These are phyloP conservation scores for Bothrops jararaca DNA, from an alignment of 2,113 vertebrate species.

Conservation along the genomic window DNA sequence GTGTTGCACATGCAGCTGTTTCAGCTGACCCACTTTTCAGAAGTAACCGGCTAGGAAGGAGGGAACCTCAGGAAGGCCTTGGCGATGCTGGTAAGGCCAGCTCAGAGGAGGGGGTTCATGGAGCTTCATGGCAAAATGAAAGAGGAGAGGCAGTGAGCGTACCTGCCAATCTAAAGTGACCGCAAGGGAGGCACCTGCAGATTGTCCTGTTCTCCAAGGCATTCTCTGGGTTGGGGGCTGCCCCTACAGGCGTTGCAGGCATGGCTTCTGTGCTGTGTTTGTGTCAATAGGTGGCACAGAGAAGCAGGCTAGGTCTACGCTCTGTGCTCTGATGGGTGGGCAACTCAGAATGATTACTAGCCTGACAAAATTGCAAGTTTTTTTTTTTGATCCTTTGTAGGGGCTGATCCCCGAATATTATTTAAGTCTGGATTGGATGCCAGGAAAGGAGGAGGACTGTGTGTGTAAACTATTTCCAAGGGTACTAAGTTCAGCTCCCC, in stretches of 20 bases:
- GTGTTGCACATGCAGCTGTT: slow-evolving; percentile 38
- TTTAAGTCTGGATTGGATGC: background rate
- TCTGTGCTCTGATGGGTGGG: slow-evolving; percentile 22
- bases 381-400: background rate
- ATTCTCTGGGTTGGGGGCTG: background rate
- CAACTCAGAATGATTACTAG: slow-evolving; percentile 27
- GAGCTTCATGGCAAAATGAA: background rate
- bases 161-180: background rate
- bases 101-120: background rate
- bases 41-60: background rate
- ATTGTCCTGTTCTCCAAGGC: background rate
- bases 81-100: background rate
- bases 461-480: background rate
- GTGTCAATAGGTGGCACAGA: slow-evolving; percentile 45
- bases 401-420: too few species aligned
- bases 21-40: background rate
- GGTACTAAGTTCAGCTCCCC: too few species aligned
- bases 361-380: slow-evolving; percentile 6
- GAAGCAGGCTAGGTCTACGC: slow-evolving; percentile 41
- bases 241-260: slow-evolving; percentile 41
- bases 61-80: background rate
- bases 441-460: background rate
- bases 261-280: background rate
- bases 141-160: background rate
- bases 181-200: background rate